phyloP scores from a whole-genome alignment of 2,888 invertebrate genomes.

The Rhorus exstirpatorius region DNA sequence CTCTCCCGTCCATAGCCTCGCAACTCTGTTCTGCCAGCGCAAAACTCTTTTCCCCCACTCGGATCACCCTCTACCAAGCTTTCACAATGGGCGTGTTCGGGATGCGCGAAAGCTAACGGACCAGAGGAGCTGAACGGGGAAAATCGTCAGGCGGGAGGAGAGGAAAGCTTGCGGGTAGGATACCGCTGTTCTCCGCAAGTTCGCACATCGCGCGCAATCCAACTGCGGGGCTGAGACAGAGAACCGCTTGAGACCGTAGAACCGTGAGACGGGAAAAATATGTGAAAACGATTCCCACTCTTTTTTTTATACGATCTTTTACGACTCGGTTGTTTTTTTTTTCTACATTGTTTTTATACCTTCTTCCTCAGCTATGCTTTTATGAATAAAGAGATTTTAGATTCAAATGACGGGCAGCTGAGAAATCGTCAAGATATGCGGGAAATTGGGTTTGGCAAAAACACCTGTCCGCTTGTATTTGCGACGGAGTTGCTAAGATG shows the following conservation, averaged over 20 bases:
- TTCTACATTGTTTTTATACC: constrained; percentile 29
- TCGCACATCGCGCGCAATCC: constrained; percentile 53
- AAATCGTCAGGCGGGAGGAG: constrained; percentile 38
- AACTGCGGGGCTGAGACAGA: constrained; percentile 51
- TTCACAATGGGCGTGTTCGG: constrained; percentile 81
- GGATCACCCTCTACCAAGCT: constrained; percentile 69
- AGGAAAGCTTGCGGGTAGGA: constrained; percentile 70
- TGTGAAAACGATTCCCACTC: constrained; percentile 44
- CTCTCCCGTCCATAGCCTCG: constrained; percentile 48
- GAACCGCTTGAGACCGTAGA: constrained; percentile 55
- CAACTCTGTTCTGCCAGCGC: constrained; percentile 44
- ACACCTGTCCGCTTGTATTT: neutral
- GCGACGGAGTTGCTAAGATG: no score
- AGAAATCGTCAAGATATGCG: neutral
- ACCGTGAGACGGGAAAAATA: constrained; percentile 53
- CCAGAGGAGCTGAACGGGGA: constrained; percentile 47
- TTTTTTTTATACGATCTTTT: constrained; percentile 22
- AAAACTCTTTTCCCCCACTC: constrained; percentile 44
- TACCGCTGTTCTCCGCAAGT: constrained; percentile 40
- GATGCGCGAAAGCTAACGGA: constrained; percentile 65
- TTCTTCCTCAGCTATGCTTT: constrained; percentile 7
- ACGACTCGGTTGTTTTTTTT: constrained; percentile 31
- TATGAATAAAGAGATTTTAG: constrained; percentile 18
- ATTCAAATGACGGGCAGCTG: constrained; percentile 6
- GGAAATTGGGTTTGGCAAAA: neutral